Percentiles rank a stretch among this genome's conserved stretches.
These are phyloP conservation scores for Chymomyza amoena DNA, from an alignment of 2,888 invertebrate species.

Conservation along the genomic window DNA sequence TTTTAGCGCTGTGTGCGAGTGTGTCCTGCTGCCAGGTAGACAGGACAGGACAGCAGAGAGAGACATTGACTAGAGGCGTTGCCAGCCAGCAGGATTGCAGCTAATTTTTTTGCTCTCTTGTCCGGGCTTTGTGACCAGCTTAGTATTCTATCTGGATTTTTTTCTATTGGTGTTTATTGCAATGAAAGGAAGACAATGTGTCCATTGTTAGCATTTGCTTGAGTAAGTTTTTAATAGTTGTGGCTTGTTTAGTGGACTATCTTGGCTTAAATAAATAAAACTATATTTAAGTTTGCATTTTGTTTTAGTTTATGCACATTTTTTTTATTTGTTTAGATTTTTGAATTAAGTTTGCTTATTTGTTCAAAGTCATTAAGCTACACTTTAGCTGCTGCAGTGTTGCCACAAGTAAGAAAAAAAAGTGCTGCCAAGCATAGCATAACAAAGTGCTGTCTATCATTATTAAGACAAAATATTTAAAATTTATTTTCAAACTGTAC, in stretches of 20 bases:
- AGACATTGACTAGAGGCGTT: conserved; percentile 7
- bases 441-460: too few relatives aligned
- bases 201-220: background rate
- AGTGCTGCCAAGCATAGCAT: too few relatives aligned
- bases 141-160: conserved; percentile 4
- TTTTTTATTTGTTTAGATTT: background rate
- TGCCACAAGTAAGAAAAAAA: too few relatives aligned
- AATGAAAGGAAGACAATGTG: conserved; percentile 45
- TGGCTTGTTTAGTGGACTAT: background rate
- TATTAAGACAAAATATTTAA: too few relatives aligned
- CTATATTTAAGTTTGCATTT: background rate
- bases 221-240: conserved; percentile 1
- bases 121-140: conserved; percentile 6
- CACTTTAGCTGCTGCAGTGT: too few relatives aligned
- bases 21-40: conserved; percentile 35
- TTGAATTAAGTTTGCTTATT: too few relatives aligned
- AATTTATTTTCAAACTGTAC: too few relatives aligned
- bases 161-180: conserved; percentile 52
- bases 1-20: conserved; percentile 34
- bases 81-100: conserved; percentile 13
- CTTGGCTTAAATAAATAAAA: background rate
- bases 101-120: background rate
- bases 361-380: too few relatives aligned
- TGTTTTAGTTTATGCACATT: background rate
- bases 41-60: conserved; percentile 16